A percentile compares a stretch with the other conserved stretches of the same genome.
Evolutionary conservation across 2,888 invertebrate genomes (phyloP).

Genomic region (Eumacrocentrus americanus): DNA sequence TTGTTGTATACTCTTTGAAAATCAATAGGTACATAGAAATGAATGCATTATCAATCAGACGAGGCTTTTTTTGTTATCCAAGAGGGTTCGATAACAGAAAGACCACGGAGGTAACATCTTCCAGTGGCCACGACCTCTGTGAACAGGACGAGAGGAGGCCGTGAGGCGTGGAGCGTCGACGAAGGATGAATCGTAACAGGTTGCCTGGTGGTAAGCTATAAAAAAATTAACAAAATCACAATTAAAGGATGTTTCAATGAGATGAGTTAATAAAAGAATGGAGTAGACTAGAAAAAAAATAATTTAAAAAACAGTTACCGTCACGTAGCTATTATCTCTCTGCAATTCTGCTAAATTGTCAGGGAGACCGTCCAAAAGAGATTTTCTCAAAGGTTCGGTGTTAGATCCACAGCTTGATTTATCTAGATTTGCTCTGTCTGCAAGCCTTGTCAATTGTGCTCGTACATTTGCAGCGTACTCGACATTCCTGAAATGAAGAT

Average conservation of each 20-base stretch:
- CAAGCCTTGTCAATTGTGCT: constrained; percentile 71
- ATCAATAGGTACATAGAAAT: not conserved
- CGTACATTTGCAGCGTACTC: constrained; percentile 81
- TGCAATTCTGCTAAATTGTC: constrained; percentile 86
- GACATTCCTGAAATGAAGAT: constrained; percentile 82
- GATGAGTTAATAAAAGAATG: constrained; percentile 18
- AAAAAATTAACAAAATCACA: constrained; percentile 38
- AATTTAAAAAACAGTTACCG: constrained; percentile 59
- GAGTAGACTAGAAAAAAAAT: constrained; percentile 29
- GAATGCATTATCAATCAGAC: not conserved
- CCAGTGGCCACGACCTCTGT: constrained; percentile 87
- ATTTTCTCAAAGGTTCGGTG: constrained; percentile 67
- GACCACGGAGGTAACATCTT: constrained; percentile 78
- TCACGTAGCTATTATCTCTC: constrained; percentile 73
- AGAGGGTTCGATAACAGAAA: constrained; percentile 78
- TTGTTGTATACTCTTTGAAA: not conserved
- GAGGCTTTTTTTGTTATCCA: constrained; percentile 72
- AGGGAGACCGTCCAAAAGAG: constrained; percentile 81
- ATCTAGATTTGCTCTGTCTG: constrained; percentile 55
- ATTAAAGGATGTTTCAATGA: constrained; percentile 11
- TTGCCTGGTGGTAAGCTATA: constrained; percentile 69
- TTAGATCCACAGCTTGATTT: constrained; percentile 52
- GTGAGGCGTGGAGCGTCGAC: constrained; percentile 74
- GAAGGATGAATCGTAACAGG: constrained; percentile 85
- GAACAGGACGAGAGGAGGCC: constrained; percentile 78